phyloP scores from a whole-genome alignment of 2,888 invertebrate species.

The Calliopum simillimum region DNA sequence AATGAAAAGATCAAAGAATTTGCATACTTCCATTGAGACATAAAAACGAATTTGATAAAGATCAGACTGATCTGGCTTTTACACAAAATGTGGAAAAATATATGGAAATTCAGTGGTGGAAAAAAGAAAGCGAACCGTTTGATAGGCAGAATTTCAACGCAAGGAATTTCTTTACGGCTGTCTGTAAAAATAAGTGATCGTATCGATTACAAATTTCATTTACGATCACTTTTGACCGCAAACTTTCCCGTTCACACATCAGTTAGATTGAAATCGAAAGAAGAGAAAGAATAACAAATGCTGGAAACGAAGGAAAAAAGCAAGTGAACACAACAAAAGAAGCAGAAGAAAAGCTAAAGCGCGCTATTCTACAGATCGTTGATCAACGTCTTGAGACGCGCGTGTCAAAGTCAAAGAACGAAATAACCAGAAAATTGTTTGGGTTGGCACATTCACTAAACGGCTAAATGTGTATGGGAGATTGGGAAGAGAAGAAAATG shows the following conservation, averaged over 20 bases:
- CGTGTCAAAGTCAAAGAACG: constrained; percentile 22
- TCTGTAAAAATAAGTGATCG: constrained; percentile 17
- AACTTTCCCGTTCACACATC: constrained; percentile 36
- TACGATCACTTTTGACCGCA: constrained; percentile 35
- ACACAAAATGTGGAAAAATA: too few species aligned
- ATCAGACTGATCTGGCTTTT: too few species aligned
- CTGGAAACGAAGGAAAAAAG: neutral
- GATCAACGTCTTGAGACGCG: constrained; percentile 11
- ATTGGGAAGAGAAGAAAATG: constrained; percentile 16
- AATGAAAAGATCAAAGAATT: too few species aligned
- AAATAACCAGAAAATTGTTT: neutral
- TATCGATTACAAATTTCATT: constrained; percentile 33
- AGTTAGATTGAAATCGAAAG: constrained; percentile 29
- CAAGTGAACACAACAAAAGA: neutral
- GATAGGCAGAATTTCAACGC: too few species aligned
- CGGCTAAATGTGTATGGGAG: too few species aligned
- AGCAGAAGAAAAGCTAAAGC: neutral
- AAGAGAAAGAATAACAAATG: neutral
- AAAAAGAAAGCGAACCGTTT: too few species aligned
- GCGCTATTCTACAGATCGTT: neutral
- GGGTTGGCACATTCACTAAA: constrained; percentile 1
- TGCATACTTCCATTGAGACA: too few species aligned
- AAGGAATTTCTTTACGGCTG: neutral
- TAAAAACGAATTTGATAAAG: too few species aligned
- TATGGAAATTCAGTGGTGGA: too few species aligned